phyloP scores from a whole-genome alignment of 2,113 vertebrate genomes.

The Pygathrix nemaeus region DNA sequence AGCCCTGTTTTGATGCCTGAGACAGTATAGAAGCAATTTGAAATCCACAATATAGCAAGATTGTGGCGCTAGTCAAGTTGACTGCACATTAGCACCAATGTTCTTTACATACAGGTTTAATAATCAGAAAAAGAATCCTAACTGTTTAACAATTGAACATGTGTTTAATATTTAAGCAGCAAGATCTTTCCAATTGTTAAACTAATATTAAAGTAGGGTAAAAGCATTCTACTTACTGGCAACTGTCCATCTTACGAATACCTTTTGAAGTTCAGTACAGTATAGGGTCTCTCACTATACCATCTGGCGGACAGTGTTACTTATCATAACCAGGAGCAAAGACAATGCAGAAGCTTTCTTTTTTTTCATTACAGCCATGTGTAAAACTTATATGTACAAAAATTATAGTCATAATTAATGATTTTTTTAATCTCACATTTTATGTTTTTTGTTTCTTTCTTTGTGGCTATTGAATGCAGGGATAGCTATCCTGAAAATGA shows the following conservation, averaged over 20 bases:
- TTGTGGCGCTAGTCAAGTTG: neutral
- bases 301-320: neutral
- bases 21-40: neutral
- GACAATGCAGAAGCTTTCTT: neutral
- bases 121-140: slow-evolving; percentile 48
- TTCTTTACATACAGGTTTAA: slow-evolving; percentile 23
- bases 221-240: slow-evolving; percentile 29
- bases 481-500: neutral
- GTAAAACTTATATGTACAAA: neutral
- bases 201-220: slow-evolving; percentile 48
- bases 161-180: slow-evolving; percentile 73
- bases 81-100: neutral
- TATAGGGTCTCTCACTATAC: neutral
- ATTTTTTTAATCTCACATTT: neutral
- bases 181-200: slow-evolving; percentile 56
- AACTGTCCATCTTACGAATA: slow-evolving; percentile 21
- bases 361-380: neutral
- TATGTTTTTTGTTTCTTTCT: neutral
- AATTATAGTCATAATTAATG: neutral
- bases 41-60: fast-evolving
- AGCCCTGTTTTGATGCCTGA: neutral
- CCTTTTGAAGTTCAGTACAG: neutral
- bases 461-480: neutral
- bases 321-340: neutral
- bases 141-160: slow-evolving; percentile 72